Conservation (phyloP, 2,797 vertebrate species). For the Chloroceryle amazona region DNA sequence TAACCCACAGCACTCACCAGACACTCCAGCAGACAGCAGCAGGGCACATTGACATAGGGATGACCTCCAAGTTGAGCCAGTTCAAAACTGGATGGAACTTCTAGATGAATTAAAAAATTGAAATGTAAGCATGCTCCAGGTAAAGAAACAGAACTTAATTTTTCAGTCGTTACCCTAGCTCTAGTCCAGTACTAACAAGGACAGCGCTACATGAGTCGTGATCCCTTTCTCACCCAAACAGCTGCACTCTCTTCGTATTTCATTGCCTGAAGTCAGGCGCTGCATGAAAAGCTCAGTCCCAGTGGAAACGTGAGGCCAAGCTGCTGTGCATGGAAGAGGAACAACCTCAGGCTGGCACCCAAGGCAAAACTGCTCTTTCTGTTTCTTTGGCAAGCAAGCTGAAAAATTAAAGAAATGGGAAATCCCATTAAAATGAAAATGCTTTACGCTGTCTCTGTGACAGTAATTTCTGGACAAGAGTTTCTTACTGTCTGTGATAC, state of each 20-base stretch:
- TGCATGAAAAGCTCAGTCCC: background rate
- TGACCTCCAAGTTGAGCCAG: background rate
- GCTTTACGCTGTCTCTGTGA: background rate
- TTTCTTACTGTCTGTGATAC: background rate
- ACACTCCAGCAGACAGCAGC: background rate
- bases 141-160: background rate
- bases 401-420: background rate
- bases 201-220: background rate
- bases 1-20: background rate
- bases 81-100: background rate
- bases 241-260: background rate
- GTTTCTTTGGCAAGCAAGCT: background rate
- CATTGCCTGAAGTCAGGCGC: background rate
- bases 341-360: background rate
- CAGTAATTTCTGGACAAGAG: background rate
- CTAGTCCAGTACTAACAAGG: background rate
- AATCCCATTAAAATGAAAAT: conserved; percentile 8
- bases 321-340: accelerated
- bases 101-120: background rate
- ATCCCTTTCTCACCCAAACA: background rate
- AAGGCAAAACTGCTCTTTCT: background rate
- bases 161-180: background rate
- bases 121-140: background rate
- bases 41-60: accelerated
- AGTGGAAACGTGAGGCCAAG: background rate